Conservation (phyloP, 2,888 invertebrate species). For the Brachyptera risi region DNA sequence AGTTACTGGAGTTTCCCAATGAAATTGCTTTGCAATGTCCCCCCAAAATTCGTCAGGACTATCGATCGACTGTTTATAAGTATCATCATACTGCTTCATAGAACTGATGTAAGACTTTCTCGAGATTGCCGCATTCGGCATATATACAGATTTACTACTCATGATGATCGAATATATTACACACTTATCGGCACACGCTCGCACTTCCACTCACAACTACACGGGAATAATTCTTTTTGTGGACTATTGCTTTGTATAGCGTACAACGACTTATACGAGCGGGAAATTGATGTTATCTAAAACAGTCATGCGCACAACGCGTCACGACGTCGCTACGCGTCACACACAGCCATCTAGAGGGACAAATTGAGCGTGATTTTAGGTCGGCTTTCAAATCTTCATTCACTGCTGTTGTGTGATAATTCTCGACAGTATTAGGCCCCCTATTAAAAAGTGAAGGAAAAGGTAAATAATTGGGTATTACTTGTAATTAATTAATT, state of each 20-base stretch:
- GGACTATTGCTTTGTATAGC: not conserved
- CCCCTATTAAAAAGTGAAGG: no score
- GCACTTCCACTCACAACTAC: constrained; percentile 1
- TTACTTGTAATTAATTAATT: no score
- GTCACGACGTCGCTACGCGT: no score
- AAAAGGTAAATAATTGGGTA: no score
- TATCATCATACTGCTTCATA: constrained; percentile 71
- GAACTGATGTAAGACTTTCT: constrained; percentile 62
- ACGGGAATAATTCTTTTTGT: not conserved
- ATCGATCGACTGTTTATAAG: constrained; percentile 82
- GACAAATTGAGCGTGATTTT: no score
- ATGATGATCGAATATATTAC: not conserved
- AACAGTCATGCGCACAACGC: constrained; percentile 6
- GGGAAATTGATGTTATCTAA: not conserved
- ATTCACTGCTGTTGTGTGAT: no score
- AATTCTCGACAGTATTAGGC: no score
- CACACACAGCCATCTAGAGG: no score
- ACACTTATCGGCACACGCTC: not conserved
- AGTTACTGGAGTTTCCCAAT: constrained; percentile 80
- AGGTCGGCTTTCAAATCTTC: no score
- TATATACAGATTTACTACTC: constrained; percentile 46
- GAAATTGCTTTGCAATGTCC: constrained; percentile 86
- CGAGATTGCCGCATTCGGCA: constrained; percentile 54
- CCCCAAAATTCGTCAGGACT: constrained; percentile 92
- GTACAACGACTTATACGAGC: constrained; percentile 12